Percentiles rank a stretch among this genome's conserved stretches.
Evolutionary conservation across 1,140 invertebrate species (phyloP).

Genomic region (Conus betulinus): DNA sequence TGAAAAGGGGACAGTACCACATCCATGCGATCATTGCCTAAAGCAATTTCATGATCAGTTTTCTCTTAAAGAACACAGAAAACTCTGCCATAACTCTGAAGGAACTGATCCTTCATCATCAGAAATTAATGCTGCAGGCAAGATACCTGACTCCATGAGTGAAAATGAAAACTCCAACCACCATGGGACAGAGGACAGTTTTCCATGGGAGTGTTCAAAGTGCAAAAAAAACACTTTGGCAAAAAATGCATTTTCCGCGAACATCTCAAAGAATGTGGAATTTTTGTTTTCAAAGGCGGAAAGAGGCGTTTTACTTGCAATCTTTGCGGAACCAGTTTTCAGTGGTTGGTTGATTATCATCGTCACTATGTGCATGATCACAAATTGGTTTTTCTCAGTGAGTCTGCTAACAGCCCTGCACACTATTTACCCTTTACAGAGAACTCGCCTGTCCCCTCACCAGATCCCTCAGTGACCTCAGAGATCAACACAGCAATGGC

Average conservation of each 20-base stretch:
- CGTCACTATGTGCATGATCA: constrained; percentile 13
- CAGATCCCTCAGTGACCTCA: background rate
- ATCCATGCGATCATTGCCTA: background rate
- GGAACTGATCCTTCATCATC: background rate
- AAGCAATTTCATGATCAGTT: constrained; percentile 14
- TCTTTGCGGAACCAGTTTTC: background rate
- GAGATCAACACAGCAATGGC: constrained; percentile 17
- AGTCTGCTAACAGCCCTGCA: background rate
- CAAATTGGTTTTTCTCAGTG: background rate
- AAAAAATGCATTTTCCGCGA: background rate
- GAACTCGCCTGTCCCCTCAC: constrained; percentile 13
- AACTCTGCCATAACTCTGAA: background rate
- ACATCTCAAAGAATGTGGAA: constrained; percentile 16
- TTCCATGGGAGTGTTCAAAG: constrained; percentile 26
- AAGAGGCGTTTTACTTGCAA: background rate
- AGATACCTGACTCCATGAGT: no score
- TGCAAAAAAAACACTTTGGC: constrained; percentile 6
- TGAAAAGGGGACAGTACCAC: background rate
- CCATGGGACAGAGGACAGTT: background rate
- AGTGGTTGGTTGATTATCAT: background rate
- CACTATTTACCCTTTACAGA: background rate
- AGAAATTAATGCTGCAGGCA: background rate
- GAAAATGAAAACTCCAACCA: background rate
- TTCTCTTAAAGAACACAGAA: constrained; percentile 10
- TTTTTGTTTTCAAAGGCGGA: background rate